Percentiles rank a stretch among this genome's conserved stretches.
phyloP scores from a whole-genome alignment of 2,113 vertebrate species.

The Leiothrix lutea region DNA sequence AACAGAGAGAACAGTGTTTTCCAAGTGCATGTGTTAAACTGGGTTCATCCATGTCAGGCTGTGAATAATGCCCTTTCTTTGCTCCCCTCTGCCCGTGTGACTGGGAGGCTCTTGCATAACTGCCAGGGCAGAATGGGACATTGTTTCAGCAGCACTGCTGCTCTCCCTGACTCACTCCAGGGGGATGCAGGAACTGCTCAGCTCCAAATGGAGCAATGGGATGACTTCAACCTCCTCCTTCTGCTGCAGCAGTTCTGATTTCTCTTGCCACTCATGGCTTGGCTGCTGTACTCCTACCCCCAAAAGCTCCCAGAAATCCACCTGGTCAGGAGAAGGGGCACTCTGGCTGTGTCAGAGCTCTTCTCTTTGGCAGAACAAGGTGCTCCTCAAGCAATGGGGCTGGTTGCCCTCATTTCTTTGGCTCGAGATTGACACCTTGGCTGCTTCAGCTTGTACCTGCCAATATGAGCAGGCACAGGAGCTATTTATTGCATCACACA shows the following conservation, averaged over 20 bases:
- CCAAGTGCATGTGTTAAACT: constrained; percentile 50
- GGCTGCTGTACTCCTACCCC: background rate
- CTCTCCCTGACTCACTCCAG: background rate
- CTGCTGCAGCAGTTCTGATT: background rate
- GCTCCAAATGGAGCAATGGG: background rate
- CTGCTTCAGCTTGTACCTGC: background rate
- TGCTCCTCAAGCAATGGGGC: background rate
- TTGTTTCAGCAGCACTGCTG: constrained; percentile 45
- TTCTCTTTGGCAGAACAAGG: background rate
- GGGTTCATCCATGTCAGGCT: constrained; percentile 48
- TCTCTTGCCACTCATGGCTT: background rate
- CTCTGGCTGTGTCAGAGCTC: background rate
- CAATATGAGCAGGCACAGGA: background rate
- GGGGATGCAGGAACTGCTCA: background rate
- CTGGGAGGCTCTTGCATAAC: constrained; percentile 57
- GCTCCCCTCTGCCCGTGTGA: constrained; percentile 58
- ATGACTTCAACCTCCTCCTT: background rate
- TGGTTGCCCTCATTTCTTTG: background rate
- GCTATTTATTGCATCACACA: background rate
- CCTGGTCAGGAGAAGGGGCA: background rate
- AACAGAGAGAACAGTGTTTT: constrained; percentile 76
- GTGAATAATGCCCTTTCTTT: constrained; percentile 73
- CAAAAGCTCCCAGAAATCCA: background rate
- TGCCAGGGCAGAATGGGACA: constrained; percentile 54
- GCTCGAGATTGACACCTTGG: background rate